These are phyloP conservation scores for Noctua fimbriata DNA, from an alignment of 2,888 invertebrate genomes.

Conservation along the genomic window DNA sequence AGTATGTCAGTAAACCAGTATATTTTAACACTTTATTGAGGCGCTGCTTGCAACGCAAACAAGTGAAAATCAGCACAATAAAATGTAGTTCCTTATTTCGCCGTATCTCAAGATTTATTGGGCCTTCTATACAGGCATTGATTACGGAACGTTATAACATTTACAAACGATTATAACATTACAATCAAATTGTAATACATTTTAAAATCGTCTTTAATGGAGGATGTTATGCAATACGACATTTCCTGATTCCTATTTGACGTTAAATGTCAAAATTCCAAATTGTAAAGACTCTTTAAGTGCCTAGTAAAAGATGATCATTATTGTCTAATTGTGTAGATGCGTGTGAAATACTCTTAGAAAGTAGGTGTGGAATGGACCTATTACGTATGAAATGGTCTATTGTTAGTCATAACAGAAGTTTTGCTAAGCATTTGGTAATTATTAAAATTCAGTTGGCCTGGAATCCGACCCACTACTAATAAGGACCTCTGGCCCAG, in stretches of 20 bases:
- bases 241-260: conserved; percentile 58
- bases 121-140: conserved; percentile 22
- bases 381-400: conserved; percentile 25
- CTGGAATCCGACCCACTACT: not conserved
- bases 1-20: conserved; percentile 17
- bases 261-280: conserved; percentile 49
- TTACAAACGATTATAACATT: conserved; percentile 36
- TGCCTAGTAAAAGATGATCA: conserved; percentile 17
- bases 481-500: not conserved
- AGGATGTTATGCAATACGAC: conserved; percentile 44
- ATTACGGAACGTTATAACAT: conserved; percentile 40
- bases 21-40: not conserved
- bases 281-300: conserved; percentile 22
- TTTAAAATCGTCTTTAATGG: conserved; percentile 45
- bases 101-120: conserved; percentile 20
- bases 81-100: not conserved
- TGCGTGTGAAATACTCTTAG: conserved; percentile 49
- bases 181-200: conserved; percentile 35
- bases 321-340: conserved; percentile 47
- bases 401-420: conserved; percentile 36
- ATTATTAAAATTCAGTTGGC: not conserved
- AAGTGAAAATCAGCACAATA: not conserved
- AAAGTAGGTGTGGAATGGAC: conserved; percentile 31
- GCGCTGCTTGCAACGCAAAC: not conserved
- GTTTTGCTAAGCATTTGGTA: conserved; percentile 1